A percentile compares a stretch with the other conserved stretches of the same genome.
These are phyloP conservation scores for Cactoblastis cactorum DNA, from an alignment of 2,888 invertebrate species.

Conservation along the genomic window DNA sequence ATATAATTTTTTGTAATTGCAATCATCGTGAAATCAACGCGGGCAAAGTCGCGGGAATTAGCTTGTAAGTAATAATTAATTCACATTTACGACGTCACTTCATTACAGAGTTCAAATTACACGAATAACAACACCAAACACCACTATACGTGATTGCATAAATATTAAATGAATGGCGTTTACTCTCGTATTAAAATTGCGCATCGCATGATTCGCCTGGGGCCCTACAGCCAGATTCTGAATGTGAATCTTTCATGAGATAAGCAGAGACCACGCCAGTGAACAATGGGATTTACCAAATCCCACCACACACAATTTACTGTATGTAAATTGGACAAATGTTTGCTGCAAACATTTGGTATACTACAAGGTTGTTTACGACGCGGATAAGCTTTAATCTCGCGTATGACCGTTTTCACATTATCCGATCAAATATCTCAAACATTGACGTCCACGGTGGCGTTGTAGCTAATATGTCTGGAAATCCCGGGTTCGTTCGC, in stretches of 20 bases:
- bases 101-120: conserved; percentile 6
- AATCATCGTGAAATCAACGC: too few relatives aligned
- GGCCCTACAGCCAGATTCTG: conserved; percentile 25
- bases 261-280: conserved; percentile 29
- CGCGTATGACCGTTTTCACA: too few relatives aligned
- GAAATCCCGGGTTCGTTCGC: too few relatives aligned
- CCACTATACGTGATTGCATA: neutral
- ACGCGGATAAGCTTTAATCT: neutral
- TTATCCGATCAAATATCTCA: too few relatives aligned
- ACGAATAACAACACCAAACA: conserved; percentile 2
- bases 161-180: conserved; percentile 4
- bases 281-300: conserved; percentile 38
- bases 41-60: too few relatives aligned
- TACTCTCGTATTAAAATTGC: conserved; percentile 13
- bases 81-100: neutral
- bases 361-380: conserved; percentile 5
- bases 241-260: conserved; percentile 35
- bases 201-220: conserved; percentile 21
- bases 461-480: too few relatives aligned
- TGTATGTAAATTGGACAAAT: conserved; percentile 43
- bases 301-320: conserved; percentile 33
- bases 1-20: too few relatives aligned
- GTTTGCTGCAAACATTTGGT: conserved; percentile 34
- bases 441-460: too few relatives aligned
- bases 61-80: conserved; percentile 1